These are phyloP conservation scores for Spheniscus mendiculus DNA, from an alignment of 2,113 vertebrate genomes.

Conservation along the genomic window DNA sequence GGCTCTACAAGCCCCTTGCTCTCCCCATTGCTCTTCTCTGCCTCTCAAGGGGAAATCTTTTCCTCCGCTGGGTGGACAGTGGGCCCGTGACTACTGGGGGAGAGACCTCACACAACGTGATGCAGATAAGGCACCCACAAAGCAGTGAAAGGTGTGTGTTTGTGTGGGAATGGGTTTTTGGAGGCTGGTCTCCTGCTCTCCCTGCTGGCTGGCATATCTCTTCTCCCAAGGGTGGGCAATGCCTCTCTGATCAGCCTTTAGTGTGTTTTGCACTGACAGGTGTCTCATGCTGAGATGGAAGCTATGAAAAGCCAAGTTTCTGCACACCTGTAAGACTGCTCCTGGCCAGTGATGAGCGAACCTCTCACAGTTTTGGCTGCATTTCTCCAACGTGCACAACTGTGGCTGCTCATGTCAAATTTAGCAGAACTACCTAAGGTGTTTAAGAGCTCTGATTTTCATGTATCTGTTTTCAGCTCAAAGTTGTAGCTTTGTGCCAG, in stretches of 20 bases:
- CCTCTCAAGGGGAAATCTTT: not conserved
- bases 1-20: accelerated
- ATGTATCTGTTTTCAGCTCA: not conserved
- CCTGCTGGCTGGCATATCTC: not conserved
- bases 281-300: not conserved
- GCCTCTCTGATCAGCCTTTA: not conserved
- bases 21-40: not conserved
- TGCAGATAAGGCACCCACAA: not conserved
- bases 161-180: not conserved
- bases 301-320: not conserved
- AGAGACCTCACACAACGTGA: accelerated
- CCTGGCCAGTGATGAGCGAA: not conserved
- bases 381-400: not conserved
- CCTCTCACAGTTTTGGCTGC: not conserved
- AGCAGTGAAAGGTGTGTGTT: not conserved
- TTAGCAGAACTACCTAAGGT: not conserved
- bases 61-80: not conserved
- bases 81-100: not conserved
- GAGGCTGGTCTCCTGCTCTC: not conserved
- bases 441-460: not conserved
- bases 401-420: not conserved
- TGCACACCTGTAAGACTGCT: not conserved
- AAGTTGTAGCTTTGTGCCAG: not conserved
- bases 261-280: not conserved
- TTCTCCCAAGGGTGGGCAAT: not conserved